A percentile compares a stretch with the other conserved stretches of the same genome.
These are phyloP conservation scores for Macquaria australasica DNA, from an alignment of 2,113 vertebrate species.

Conservation along the genomic window DNA sequence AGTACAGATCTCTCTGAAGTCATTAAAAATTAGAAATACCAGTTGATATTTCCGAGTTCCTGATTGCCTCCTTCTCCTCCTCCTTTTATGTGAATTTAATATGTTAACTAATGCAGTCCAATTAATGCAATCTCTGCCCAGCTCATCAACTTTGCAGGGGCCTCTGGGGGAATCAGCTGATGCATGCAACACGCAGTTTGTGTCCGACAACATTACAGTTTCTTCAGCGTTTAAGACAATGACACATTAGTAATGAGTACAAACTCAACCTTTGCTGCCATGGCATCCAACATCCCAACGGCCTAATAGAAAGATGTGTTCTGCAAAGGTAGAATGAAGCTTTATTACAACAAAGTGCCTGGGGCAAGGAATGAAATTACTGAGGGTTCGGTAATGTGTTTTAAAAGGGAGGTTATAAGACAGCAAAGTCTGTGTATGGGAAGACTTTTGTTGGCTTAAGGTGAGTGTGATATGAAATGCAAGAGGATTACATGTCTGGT, in stretches of 20 bases:
- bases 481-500: constrained; percentile 20
- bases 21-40: constrained; percentile 14
- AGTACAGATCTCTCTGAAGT: neutral
- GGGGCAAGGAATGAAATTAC: constrained; percentile 18
- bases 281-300: constrained; percentile 24
- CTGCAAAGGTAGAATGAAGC: constrained; percentile 20
- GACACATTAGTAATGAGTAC: constrained; percentile 68
- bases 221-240: constrained; percentile 29
- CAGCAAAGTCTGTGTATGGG: constrained; percentile 8
- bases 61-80: neutral
- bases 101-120: constrained; percentile 52
- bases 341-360: constrained; percentile 38
- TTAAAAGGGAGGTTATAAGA: constrained; percentile 11
- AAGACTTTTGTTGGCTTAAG: constrained; percentile 19
- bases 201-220: constrained; percentile 45
- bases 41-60: neutral
- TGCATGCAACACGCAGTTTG: constrained; percentile 40
- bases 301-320: constrained; percentile 19
- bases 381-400: constrained; percentile 11
- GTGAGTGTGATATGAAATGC: constrained; percentile 22
- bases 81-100: constrained; percentile 46
- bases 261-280: constrained; percentile 42
- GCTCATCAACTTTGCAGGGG: constrained; percentile 66
- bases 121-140: constrained; percentile 75
- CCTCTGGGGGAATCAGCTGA: constrained; percentile 52